Evolutionary conservation across 1,140 invertebrate species (phyloP), one percentile per base, ranked within the genome.

Genomic region (Tribolium madens): DNA sequence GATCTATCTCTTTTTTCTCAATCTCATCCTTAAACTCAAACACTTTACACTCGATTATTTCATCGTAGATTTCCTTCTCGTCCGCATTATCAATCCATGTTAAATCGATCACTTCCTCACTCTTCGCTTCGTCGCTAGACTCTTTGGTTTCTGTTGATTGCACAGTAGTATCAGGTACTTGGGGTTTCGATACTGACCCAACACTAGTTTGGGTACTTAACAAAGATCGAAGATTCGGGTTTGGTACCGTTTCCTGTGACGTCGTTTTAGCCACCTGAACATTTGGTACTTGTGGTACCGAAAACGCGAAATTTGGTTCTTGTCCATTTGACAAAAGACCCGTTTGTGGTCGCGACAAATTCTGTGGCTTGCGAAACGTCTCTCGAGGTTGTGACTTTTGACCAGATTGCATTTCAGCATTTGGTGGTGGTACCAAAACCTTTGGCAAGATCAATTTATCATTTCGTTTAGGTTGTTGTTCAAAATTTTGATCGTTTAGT

Each of bases 41-140:
- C n/a, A 33, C 10, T 33, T 64, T 64, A 14, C 57, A 64, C 17
- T 64, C 57, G 2, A 64, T 64, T 33, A 64, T 33, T 12, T 64
- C 57, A 21, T 33, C 53, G 9, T 26, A 26, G 0, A 60, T 60
- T 31, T 3, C 53, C 17, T 60, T 13, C 18, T 60, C 17, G 10
- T 64, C 57, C 12, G 18, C 57, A 64, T 33, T 26, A 5, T 64
- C 57, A 12, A 64, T 64, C 57, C 57, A 64, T n/a, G 57, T 64
- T 2, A 64, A 33, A 18, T 64, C 57, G 5, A 64, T 64, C n/a
- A 64, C 52, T 6, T 57, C 52, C 1, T 21, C 52, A 7, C 18
- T 57, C 10, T 3, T 21, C 52, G 17, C 48, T 50, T 50, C 57
- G 18, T 10, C 3, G 14, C 17, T 21, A 21, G 52, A 2, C 21